Conservation (phyloP, 2,888 invertebrate genomes). For the Phaonia tiefii region DNA sequence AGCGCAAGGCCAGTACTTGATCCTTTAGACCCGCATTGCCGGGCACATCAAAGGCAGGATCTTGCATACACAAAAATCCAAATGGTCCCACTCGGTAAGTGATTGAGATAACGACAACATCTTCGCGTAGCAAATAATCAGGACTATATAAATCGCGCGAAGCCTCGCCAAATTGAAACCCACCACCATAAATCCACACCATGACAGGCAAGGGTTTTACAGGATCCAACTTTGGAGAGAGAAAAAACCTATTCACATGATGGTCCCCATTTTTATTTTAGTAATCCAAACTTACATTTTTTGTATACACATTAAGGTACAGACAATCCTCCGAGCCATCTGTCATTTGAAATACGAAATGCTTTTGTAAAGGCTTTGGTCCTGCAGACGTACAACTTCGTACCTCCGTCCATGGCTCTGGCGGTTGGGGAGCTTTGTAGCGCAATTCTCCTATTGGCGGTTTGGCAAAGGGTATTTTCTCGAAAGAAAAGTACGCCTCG, state of each 20-base stretch:
- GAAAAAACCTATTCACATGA: conserved; percentile 5
- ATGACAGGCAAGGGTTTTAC: conserved; percentile 79
- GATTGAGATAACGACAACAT: conserved; percentile 81
- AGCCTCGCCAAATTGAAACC: conserved; percentile 81
- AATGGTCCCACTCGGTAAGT: conserved; percentile 82
- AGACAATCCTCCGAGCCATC: conserved; percentile 83
- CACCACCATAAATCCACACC: conserved; percentile 83
- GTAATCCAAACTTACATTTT: conserved; percentile 74
- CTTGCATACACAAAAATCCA: conserved; percentile 81
- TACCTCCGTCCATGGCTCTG: conserved; percentile 80
- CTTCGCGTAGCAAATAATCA: conserved; percentile 81
- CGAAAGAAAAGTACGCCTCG: conserved; percentile 78
- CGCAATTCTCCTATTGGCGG: conserved; percentile 78
- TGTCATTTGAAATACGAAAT: conserved; percentile 78
- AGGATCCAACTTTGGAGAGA: conserved; percentile 74
- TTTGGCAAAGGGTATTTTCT: conserved; percentile 79
- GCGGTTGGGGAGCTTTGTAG: conserved; percentile 80
- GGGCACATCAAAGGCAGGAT: conserved; percentile 81
- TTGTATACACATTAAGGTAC: conserved; percentile 81
- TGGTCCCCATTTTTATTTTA: not conserved
- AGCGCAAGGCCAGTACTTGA: conserved; percentile 81
- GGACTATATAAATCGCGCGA: conserved; percentile 80
- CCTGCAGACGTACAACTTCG: conserved; percentile 80
- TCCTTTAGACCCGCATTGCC: conserved; percentile 83
- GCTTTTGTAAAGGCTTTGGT: conserved; percentile 78